These are phyloP conservation scores for Sitophilus oryzae DNA, from an alignment of 1,140 invertebrate species.

Conservation along the genomic window DNA sequence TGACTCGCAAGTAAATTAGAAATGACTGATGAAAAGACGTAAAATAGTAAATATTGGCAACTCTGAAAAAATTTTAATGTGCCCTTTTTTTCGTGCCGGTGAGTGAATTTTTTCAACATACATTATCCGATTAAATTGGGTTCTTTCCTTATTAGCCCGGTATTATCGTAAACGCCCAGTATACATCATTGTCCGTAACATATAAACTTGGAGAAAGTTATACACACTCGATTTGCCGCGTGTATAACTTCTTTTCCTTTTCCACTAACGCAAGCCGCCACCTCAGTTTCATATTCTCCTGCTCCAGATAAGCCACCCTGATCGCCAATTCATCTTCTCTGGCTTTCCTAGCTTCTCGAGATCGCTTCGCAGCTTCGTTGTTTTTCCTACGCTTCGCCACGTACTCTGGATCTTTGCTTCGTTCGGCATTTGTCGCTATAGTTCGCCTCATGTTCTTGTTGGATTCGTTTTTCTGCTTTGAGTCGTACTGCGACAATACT, in stretches of 20 bases:
- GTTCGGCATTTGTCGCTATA: neutral
- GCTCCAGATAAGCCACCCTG: slow-evolving; percentile 75
- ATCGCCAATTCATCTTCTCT: slow-evolving; percentile 93
- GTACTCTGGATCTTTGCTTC: slow-evolving; percentile 65
- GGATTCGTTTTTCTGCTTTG: slow-evolving; percentile 49
- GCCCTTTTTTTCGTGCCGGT: no score
- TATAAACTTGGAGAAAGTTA: no score
- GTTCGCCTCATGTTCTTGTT: slow-evolving; percentile 62
- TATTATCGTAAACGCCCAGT: no score
- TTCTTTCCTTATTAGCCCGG: no score
- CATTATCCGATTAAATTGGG: no score
- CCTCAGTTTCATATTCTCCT: slow-evolving; percentile 65
- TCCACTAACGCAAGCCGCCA: slow-evolving; percentile 53
- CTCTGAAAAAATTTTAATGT: no score
- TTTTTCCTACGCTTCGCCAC: slow-evolving; percentile 85
- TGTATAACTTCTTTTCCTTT: slow-evolving; percentile 28
- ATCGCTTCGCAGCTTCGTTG: slow-evolving; percentile 92
- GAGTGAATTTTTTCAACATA: no score
- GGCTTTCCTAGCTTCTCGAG: slow-evolving; percentile 78
- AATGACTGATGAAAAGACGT: no score
- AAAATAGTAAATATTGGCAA: no score
- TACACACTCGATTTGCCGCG: neutral
- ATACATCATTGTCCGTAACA: no score
- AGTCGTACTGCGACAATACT: slow-evolving; percentile 57
- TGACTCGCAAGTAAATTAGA: no score